Conservation (phyloP, 2,113 vertebrate species). For the Sphyrna mokarran region DNA sequence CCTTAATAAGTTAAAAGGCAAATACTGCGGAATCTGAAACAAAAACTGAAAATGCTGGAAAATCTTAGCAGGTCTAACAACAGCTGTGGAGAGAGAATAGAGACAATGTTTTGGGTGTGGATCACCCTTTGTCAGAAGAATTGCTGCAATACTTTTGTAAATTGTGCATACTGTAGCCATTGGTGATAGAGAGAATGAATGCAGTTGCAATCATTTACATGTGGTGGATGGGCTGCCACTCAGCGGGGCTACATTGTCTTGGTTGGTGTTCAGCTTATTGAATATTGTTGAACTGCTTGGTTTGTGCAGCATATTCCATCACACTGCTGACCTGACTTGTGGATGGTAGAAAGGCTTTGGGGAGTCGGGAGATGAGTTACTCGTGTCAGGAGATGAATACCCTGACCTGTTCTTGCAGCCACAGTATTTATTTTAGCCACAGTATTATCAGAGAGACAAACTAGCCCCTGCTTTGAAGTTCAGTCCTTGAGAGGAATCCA, state of each 20-base stretch:
- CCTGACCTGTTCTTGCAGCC: background rate
- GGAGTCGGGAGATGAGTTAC: background rate
- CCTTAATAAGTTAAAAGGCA: background rate
- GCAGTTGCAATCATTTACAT: background rate
- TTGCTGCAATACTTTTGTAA: background rate
- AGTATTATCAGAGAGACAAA: background rate
- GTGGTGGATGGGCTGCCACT: background rate
- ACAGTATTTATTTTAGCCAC: background rate
- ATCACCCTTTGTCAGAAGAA: too few relatives aligned
- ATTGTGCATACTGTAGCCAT: background rate
- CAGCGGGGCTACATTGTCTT: background rate
- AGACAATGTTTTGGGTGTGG: too few relatives aligned
- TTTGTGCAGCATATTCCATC: too few relatives aligned
- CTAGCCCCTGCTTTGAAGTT: background rate
- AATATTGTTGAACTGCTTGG: background rate
- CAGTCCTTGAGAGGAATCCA: conserved; percentile 14
- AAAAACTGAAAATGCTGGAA: too few relatives aligned
- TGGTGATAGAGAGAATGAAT: background rate
- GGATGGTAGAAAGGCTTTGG: background rate
- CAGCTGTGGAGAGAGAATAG: too few relatives aligned
- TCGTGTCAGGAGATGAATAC: background rate
- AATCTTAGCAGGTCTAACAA: too few relatives aligned
- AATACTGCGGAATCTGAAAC: too few relatives aligned
- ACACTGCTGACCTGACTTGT: background rate
- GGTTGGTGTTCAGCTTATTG: background rate